Conservation (phyloP, 2,888 invertebrate species). For the Brassicogethes aeneus region DNA sequence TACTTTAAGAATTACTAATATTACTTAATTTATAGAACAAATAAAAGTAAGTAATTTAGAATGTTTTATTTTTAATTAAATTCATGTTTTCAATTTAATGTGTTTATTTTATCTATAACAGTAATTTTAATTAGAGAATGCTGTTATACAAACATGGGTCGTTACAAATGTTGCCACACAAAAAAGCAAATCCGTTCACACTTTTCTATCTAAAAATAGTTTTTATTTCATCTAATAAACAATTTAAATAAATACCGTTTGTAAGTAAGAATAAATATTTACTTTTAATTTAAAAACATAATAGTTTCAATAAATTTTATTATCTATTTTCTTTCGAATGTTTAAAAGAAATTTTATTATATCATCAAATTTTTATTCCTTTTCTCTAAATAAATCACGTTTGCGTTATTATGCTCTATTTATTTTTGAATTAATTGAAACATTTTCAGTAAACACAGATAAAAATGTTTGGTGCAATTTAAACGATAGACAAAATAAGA, state of each 20-base stretch:
- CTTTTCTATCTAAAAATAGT: neutral
- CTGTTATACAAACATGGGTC: neutral
- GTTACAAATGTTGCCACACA: neutral
- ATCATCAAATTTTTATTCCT: slow-evolving; percentile 24
- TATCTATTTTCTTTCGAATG: slow-evolving; percentile 27
- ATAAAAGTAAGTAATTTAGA: too few relatives aligned
- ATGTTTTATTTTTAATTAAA: neutral
- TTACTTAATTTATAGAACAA: too few relatives aligned
- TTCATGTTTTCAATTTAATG: neutral
- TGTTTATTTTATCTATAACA: neutral
- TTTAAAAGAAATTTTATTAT: slow-evolving; percentile 26
- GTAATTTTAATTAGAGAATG: neutral
- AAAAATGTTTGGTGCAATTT: too few relatives aligned
- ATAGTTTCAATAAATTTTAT: slow-evolving; percentile 28
- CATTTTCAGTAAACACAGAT: too few relatives aligned
- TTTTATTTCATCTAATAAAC: slow-evolving; percentile 29
- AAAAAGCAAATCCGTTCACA: neutral
- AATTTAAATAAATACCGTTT: slow-evolving; percentile 27
- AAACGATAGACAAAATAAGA: too few relatives aligned
- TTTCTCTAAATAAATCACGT: slow-evolving; percentile 23
- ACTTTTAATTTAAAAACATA: slow-evolving; percentile 27
- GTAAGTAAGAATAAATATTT: slow-evolving; percentile 26
- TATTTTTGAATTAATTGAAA: too few relatives aligned
- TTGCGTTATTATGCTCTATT: neutral
- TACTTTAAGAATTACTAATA: too few relatives aligned